These are phyloP conservation scores for Ylistrum balloti DNA, from an alignment of 1,140 invertebrate species.

Conservation along the genomic window DNA sequence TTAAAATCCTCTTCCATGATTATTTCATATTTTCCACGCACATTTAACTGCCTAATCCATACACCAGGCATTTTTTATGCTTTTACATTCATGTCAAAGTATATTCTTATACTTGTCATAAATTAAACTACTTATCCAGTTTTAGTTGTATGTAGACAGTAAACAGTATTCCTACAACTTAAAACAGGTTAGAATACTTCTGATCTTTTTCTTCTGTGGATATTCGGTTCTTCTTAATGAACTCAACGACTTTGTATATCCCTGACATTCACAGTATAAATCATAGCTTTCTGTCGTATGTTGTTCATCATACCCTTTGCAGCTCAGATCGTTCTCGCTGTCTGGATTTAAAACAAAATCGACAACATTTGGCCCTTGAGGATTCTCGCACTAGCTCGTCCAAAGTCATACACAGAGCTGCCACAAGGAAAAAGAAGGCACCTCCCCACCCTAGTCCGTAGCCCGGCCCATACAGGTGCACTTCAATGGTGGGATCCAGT, in stretches of 20 bases:
- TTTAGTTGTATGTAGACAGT: neutral
- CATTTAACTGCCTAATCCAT: neutral
- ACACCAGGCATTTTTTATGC: no score
- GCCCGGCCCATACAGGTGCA: slow-evolving; percentile 78
- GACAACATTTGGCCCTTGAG: slow-evolving; percentile 73
- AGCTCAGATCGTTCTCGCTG: slow-evolving; percentile 68
- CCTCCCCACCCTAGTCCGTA: slow-evolving; percentile 80
- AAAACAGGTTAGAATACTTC: neutral
- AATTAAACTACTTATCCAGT: neutral
- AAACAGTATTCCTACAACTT: neutral
- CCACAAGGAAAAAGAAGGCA: slow-evolving; percentile 78
- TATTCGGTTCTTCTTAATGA: neutral
- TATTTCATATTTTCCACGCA: neutral
- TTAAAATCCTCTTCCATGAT: neutral
- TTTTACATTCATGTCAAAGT: no score
- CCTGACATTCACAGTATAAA: neutral
- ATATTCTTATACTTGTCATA: neutral
- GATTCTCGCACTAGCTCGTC: slow-evolving; percentile 80
- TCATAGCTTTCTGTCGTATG: neutral
- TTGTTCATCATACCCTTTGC: slow-evolving; percentile 68
- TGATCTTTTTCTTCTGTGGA: neutral
- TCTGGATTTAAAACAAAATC: slow-evolving; percentile 72
- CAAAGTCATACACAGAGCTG: slow-evolving; percentile 81
- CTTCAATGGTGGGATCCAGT: slow-evolving; percentile 65
- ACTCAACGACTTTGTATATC: neutral